phyloP scores from a whole-genome alignment of 1,140 invertebrate genomes.

The Augochlora pura region DNA sequence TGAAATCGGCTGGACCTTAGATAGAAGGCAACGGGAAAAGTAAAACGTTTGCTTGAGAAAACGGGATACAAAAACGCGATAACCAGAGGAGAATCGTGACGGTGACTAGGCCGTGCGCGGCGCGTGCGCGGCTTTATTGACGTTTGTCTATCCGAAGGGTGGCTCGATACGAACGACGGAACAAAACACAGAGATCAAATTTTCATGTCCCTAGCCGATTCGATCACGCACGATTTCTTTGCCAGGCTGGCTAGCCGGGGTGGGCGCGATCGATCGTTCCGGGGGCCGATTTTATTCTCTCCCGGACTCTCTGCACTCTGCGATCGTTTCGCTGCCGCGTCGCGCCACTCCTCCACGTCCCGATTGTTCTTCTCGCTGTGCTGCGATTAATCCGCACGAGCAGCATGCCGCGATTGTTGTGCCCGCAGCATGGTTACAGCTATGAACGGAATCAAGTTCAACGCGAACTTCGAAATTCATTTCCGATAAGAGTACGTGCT shows the following conservation, averaged over 20 bases:
- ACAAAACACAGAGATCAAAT: conserved; percentile 68
- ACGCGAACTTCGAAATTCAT: no score
- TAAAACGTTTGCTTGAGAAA: conserved; percentile 19
- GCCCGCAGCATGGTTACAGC: no score
- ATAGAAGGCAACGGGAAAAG: not conserved
- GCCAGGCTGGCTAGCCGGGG: not conserved
- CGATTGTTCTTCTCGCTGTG: not conserved
- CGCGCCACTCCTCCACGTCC: not conserved
- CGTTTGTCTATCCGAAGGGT: conserved; percentile 61
- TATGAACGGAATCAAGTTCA: no score
- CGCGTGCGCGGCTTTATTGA: conserved; percentile 77
- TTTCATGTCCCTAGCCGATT: conserved; percentile 55
- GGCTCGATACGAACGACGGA: conserved; percentile 65
- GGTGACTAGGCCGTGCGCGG: conserved; percentile 28
- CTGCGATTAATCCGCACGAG: not conserved
- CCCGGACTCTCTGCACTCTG: not conserved
- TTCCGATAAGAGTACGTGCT: no score
- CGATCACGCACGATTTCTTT: conserved; percentile 40
- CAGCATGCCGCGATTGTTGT: not conserved
- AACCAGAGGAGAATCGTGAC: conserved; percentile 15
- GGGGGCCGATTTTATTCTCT: not conserved
- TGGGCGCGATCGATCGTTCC: not conserved
- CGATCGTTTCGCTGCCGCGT: not conserved
- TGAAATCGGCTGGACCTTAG: no score
- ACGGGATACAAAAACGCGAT: not conserved